Conservation (phyloP, 1,140 invertebrate species). For the Sycophaga agraensis region DNA sequence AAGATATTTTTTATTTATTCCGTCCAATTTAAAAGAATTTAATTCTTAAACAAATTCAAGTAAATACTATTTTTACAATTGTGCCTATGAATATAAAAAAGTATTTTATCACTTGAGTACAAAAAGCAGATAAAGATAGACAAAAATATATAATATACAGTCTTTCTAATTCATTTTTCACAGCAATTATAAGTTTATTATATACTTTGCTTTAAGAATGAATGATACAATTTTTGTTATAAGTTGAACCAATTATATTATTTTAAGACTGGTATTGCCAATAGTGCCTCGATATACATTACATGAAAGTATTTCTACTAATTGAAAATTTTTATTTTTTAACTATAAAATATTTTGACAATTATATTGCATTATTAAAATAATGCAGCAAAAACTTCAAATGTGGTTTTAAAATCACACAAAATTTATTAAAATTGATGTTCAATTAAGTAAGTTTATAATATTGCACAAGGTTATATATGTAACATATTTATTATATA, state of each 20-base stretch:
- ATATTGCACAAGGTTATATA: background rate
- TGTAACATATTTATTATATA: too few relatives aligned
- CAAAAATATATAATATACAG: background rate
- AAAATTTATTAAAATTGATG: background rate
- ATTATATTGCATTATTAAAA: background rate
- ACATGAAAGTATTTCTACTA: background rate
- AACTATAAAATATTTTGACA: background rate
- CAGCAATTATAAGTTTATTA: background rate
- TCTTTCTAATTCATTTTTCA: too few relatives aligned
- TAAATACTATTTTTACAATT: background rate
- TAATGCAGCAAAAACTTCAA: background rate
- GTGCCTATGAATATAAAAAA: background rate
- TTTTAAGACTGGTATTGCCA: conserved; percentile 9
- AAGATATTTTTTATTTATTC: background rate
- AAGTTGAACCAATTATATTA: background rate
- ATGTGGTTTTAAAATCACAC: background rate
- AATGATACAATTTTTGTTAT: background rate
- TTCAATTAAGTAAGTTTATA: background rate
- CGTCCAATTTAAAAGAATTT: background rate
- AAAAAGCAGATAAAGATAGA: background rate
- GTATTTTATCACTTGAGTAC: background rate
- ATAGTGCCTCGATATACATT: background rate
- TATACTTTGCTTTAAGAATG: background rate
- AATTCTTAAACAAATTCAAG: background rate
- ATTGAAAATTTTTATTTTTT: background rate